Evolutionary conservation across 2,113 vertebrate species (phyloP).

Genomic region (Dendropsophus ebraccatus): DNA sequence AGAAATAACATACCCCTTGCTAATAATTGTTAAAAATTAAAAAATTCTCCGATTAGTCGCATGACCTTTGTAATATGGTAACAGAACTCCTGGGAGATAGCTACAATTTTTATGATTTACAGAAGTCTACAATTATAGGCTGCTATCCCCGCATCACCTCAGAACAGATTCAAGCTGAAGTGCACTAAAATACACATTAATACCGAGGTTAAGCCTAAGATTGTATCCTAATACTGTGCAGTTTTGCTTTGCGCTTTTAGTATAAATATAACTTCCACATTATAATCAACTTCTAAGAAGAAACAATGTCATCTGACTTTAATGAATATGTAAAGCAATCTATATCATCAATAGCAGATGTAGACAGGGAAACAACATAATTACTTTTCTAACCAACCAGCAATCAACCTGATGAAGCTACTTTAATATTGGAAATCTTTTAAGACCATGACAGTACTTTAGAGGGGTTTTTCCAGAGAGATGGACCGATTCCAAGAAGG

Average conservation of each 20-base stretch:
- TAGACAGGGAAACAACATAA: constrained; percentile 53
- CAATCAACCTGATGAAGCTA: constrained; percentile 59
- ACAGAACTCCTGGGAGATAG: not conserved
- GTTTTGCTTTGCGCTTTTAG: not conserved
- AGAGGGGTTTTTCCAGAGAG: constrained; percentile 35
- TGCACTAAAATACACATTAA: not conserved
- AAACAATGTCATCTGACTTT: constrained; percentile 47
- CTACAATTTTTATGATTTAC: not conserved
- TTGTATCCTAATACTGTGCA: not conserved
- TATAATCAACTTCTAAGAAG: constrained; percentile 57
- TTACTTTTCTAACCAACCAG: constrained; percentile 56
- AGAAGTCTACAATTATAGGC: not conserved
- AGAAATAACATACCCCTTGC: no score
- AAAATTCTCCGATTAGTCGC: not conserved
- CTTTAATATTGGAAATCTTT: constrained; percentile 56
- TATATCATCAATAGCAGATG: constrained; percentile 59
- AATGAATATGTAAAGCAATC: constrained; percentile 43
- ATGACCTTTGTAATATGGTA: not conserved
- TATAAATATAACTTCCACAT: constrained; percentile 46
- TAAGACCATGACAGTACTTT: constrained; percentile 49
- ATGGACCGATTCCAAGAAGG: constrained; percentile 41
- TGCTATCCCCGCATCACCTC: not conserved
- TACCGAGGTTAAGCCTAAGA: not conserved
- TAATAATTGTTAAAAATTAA: not conserved
- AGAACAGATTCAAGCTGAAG: not conserved